Evolutionary conservation across 1,140 invertebrate genomes (phyloP).

Genomic region (Drosophila ambigua): DNA sequence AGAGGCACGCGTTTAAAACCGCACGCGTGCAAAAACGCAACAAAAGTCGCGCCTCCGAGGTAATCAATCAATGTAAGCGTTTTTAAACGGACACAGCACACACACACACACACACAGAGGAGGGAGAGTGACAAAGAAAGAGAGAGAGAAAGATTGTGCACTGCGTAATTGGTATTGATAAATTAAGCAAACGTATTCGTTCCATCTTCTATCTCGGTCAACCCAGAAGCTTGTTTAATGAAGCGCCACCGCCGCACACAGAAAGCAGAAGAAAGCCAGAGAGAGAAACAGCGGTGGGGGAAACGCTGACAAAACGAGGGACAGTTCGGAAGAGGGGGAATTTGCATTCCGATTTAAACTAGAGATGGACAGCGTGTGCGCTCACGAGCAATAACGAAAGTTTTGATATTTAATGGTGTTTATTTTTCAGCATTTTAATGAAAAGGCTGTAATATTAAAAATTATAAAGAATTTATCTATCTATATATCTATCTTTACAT

Average conservation of each 20-base stretch:
- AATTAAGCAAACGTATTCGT: conserved; percentile 56
- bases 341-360: conserved; percentile 28
- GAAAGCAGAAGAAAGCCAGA: conserved; percentile 10
- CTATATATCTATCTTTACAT: no score
- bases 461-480: no score
- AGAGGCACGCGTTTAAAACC: conserved; percentile 52
- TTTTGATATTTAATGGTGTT: no score
- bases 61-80: conserved; percentile 79
- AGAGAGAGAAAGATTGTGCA: conserved; percentile 10
- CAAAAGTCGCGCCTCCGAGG: conserved; percentile 73
- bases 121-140: conserved; percentile 1
- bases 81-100: conserved; percentile 45
- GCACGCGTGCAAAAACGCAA: conserved; percentile 65
- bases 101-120: not conserved
- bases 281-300: conserved; percentile 5
- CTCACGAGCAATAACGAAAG: no score
- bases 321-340: not conserved
- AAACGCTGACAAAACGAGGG: conserved; percentile 30
- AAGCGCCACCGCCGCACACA: conserved; percentile 45
- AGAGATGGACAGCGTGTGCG: no score
- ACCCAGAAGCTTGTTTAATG: conserved; percentile 59
- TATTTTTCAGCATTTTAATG: no score
- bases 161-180: conserved; percentile 73
- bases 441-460: no score
- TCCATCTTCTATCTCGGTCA: conserved; percentile 52